Conservation (phyloP, 2,797 vertebrate genomes). For the Pseudochirops corinnae region DNA sequence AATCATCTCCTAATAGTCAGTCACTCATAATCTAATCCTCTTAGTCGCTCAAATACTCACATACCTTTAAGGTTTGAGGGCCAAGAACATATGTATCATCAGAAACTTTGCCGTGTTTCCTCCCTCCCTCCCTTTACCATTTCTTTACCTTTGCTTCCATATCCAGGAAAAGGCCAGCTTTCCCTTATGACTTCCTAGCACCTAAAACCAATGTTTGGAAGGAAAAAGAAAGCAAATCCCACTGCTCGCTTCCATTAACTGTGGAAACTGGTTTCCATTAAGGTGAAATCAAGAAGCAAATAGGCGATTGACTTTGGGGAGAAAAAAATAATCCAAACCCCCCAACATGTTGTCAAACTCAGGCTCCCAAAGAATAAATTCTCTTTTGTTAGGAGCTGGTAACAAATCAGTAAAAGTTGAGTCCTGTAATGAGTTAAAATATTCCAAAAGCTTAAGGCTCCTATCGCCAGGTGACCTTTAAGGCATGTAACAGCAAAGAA, state of each 20-base stretch:
- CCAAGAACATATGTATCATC: not conserved
- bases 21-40: slow-evolving; percentile 52
- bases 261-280: slow-evolving; percentile 76
- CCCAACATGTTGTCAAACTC: slow-evolving; percentile 74
- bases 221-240: slow-evolving; percentile 44
- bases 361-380: slow-evolving; percentile 65
- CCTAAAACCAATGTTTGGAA: slow-evolving; percentile 42
- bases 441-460: slow-evolving; percentile 85
- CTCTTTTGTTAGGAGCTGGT: slow-evolving; percentile 73
- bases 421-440: slow-evolving; percentile 84
- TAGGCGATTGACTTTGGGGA: slow-evolving; percentile 63
- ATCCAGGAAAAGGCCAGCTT: slow-evolving; percentile 62
- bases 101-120: slow-evolving; percentile 48
- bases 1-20: slow-evolving; percentile 24
- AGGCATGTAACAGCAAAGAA: slow-evolving; percentile 94
- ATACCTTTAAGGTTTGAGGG: not conserved
- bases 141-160: slow-evolving; percentile 59
- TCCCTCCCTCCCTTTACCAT: slow-evolving; percentile 61
- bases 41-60: slow-evolving; percentile 18
- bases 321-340: slow-evolving; percentile 60
- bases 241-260: slow-evolving; percentile 62
- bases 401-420: slow-evolving; percentile 79
- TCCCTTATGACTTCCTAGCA: slow-evolving; percentile 9
- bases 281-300: slow-evolving; percentile 78
- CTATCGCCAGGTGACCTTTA: slow-evolving; percentile 86